Evolutionary conservation across 2,888 invertebrate genomes (phyloP).

Genomic region (Hipparchia sbordonii): DNA sequence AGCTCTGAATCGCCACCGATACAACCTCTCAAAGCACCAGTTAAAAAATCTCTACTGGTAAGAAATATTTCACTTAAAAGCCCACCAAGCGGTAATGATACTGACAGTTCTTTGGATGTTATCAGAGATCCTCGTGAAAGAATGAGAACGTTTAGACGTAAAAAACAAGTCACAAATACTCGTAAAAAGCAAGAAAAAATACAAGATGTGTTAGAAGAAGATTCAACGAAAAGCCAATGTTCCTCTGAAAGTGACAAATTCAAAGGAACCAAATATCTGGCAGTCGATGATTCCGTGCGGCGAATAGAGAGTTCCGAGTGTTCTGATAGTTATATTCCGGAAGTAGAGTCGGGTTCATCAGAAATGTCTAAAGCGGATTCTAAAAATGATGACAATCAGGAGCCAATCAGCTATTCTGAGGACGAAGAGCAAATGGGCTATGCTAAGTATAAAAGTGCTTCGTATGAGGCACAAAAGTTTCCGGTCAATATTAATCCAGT

Average conservation of each 20-base stretch:
- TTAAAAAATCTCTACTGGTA: conserved; percentile 84
- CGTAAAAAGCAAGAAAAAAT: conserved; percentile 82
- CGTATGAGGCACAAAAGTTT: conserved; percentile 72
- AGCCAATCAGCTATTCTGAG: conserved; percentile 77
- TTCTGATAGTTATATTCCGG: conserved; percentile 87
- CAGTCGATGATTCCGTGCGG: conserved; percentile 72
- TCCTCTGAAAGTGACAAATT: conserved; percentile 79
- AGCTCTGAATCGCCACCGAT: conserved; percentile 89
- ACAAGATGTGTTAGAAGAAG: conserved; percentile 80
- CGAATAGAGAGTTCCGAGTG: conserved; percentile 85
- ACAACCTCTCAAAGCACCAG: conserved; percentile 85
- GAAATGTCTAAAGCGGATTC: conserved; percentile 83
- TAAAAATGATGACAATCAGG: conserved; percentile 66
- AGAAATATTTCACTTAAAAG: conserved; percentile 85
- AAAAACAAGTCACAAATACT: conserved; percentile 84
- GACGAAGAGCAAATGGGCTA: conserved; percentile 81
- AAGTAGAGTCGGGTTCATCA: conserved; percentile 84
- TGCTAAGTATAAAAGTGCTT: conserved; percentile 66
- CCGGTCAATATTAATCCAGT: conserved; percentile 76
- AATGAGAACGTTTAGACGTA: conserved; percentile 86
- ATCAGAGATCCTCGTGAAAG: conserved; percentile 87
- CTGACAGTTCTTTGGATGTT: conserved; percentile 87
- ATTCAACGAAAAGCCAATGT: conserved; percentile 77
- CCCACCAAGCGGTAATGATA: conserved; percentile 89
- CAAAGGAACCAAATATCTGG: conserved; percentile 65